Percentiles rank a stretch among this genome's conserved stretches.
phyloP scores from a whole-genome alignment of 1,140 invertebrate species.

The Drosophila bocki region DNA sequence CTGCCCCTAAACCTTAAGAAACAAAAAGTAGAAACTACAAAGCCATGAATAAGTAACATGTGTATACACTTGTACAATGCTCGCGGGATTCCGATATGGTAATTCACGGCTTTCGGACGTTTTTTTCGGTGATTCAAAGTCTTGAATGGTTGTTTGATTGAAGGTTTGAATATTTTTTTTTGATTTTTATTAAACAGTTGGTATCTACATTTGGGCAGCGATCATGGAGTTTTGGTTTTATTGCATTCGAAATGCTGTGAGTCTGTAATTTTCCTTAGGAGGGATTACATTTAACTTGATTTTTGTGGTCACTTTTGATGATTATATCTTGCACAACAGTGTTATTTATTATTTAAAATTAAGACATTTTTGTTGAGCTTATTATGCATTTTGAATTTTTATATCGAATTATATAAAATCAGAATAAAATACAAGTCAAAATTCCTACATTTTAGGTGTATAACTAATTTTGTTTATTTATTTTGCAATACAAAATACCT shows the following conservation, averaged over 20 bases:
- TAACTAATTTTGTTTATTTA: too few species aligned
- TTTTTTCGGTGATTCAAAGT: constrained; percentile 38
- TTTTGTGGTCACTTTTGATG: background rate
- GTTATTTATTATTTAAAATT: background rate
- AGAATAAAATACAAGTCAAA: too few species aligned
- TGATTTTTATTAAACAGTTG: constrained; percentile 34
- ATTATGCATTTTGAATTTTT: background rate
- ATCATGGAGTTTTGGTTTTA: constrained; percentile 15
- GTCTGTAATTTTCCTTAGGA: too few species aligned
- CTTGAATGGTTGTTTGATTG: constrained; percentile 52
- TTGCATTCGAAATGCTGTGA: constrained; percentile 8
- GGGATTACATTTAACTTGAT: background rate
- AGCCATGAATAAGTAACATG: constrained; percentile 57
- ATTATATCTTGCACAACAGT: background rate
- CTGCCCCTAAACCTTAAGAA: constrained; percentile 7
- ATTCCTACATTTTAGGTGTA: too few species aligned
- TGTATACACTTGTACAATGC: constrained; percentile 61
- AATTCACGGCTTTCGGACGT: constrained; percentile 54
- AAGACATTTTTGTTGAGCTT: background rate
- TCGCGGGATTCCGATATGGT: constrained; percentile 50
- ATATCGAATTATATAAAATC: too few species aligned
- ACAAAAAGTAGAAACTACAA: constrained; percentile 38
- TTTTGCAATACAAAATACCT: too few species aligned
- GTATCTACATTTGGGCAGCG: constrained; percentile 36
- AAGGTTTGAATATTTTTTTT: constrained; percentile 38